These are phyloP conservation scores for Coronaproctus castanopsis DNA, from an alignment of 2,888 invertebrate genomes.

Conservation along the genomic window DNA sequence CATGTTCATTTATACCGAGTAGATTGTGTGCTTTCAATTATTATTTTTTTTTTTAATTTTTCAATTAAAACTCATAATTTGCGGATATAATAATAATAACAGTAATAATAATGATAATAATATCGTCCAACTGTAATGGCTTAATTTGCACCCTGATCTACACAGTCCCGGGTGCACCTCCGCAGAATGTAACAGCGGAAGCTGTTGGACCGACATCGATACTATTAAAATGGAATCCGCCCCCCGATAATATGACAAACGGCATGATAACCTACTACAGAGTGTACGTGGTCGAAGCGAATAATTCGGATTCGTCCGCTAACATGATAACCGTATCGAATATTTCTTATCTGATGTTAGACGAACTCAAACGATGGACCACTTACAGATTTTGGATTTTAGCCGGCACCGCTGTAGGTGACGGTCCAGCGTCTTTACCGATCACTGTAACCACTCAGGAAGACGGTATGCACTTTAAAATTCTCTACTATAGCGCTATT, in stretches of 20 bases:
- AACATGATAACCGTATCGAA: slow-evolving; percentile 52
- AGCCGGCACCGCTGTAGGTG: slow-evolving; percentile 89
- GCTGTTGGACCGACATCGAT: slow-evolving; percentile 76
- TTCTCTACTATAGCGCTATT: no score
- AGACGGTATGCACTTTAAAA: slow-evolving; percentile 76
- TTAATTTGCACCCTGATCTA: no score
- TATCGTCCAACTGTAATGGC: no score
- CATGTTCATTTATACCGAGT: not conserved
- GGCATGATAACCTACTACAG: slow-evolving; percentile 89
- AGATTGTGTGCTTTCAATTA: no score
- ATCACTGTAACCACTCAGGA: slow-evolving; percentile 86
- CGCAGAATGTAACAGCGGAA: slow-evolving; percentile 75
- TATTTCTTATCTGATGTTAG: slow-evolving; percentile 57
- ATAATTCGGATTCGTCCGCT: slow-evolving; percentile 65
- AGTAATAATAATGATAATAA: no score
- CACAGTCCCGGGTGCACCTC: slow-evolving; percentile 89
- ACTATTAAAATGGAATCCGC: slow-evolving; percentile 79
- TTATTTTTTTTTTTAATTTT: no score
- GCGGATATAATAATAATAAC: no score
- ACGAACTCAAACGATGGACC: slow-evolving; percentile 84
- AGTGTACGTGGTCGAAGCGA: slow-evolving; percentile 70
- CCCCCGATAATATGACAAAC: slow-evolving; percentile 72
- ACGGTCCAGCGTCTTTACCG: slow-evolving; percentile 81
- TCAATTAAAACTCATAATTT: no score
- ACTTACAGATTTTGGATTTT: slow-evolving; percentile 92